Evolutionary conservation across 1,140 invertebrate genomes (phyloP), one percentile per base, ranked within the genome.

Genomic region (Periplaneta americana): DNA sequence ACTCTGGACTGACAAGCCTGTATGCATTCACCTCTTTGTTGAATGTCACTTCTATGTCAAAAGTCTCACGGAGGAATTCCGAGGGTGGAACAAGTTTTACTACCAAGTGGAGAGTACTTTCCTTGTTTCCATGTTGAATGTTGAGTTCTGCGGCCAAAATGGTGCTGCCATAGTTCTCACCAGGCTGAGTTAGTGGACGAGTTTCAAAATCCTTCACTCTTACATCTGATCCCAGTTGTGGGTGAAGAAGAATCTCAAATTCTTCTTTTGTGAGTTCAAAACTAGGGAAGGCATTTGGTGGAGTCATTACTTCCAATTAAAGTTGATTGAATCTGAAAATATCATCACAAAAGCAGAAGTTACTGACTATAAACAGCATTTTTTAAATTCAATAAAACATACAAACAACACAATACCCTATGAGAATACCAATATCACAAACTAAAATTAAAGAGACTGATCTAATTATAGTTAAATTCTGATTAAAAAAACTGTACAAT

Each of bases 121-220:
- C 9, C 3, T 37, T 31, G 17, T 77, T n/a, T 15, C 39, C 37
- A 32, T 31, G 35, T 28, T 76, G 4, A 76, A 81, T 75, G 31
- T 32, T 39, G 13, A 66, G 31, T 28, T 76, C 66, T 22, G 75
- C 57, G 17, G 37, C 18, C 18, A 81, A 13, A n/a, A 81, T 37
- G 74, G 35, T 39, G 66, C 80, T 81, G 17, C 80, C 80, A 77
- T 81, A 81, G 36, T 81, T 81, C 5, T 81, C 80, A 11, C 80
- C 80, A 32, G 74, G 28, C 13, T 34, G 36, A 34, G 79, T 80
- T 11, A 80, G 34, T 3, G 36, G 28, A 28, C n/a, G 34, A 3
- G 18, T 78, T 28, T 34, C 15, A 22, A 78, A 48, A 2, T 48
- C 39, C 13, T 9, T 2, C 39, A 48, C 39, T 48, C 15, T 48